These are phyloP conservation scores for Brevimyrus niger DNA, from an alignment of 2,113 vertebrate species.

Conservation along the genomic window DNA sequence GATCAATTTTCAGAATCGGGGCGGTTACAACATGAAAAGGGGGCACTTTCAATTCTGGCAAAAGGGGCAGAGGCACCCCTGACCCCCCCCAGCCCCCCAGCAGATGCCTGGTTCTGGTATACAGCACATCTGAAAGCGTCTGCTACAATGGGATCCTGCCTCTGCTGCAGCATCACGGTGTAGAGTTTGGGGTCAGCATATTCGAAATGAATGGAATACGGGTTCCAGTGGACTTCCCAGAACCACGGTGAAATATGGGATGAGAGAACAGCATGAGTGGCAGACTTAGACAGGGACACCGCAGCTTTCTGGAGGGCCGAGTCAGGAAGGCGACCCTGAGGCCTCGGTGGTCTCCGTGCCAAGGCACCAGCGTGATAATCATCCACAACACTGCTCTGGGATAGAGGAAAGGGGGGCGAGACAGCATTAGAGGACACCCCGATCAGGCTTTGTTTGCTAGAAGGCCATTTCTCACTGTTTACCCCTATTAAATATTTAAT, in stretches of 20 bases:
- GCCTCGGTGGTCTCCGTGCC: constrained; percentile 38
- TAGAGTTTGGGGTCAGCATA: neutral
- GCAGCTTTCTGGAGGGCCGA: constrained; percentile 3
- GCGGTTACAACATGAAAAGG: neutral
- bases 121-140: neutral
- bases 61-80: neutral
- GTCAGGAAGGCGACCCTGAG: constrained; percentile 56
- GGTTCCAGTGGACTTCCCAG: neutral
- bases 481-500: constrained; percentile 10
- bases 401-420: neutral
- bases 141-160: neutral
- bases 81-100: neutral
- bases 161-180: neutral
- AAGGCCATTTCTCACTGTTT: neutral
- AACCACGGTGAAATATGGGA: neutral
- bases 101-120: neutral
- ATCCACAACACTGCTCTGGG: constrained; percentile 28
- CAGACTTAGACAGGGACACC: neutral
- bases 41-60: neutral
- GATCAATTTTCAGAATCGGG: neutral
- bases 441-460: neutral
- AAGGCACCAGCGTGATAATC: constrained; percentile 36
- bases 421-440: neutral
- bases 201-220: neutral
- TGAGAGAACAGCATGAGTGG: neutral